A percentile compares a stretch with the other conserved stretches of the same genome.
phyloP scores from a whole-genome alignment of 2,888 invertebrate genomes.

The Hecatera dysodea region DNA sequence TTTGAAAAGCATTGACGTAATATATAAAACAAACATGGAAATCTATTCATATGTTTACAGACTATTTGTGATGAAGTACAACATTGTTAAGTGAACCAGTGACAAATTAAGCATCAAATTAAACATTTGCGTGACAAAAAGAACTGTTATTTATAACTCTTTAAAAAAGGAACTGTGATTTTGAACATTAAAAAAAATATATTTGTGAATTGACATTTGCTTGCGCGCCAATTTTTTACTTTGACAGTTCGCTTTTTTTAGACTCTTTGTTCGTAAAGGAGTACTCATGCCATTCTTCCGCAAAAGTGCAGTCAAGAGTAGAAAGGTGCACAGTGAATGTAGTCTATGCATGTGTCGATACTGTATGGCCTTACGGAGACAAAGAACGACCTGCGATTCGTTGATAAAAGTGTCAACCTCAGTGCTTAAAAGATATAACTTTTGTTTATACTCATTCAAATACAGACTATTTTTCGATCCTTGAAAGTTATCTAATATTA shows the following conservation, averaged over 20 bases:
- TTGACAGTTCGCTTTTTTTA: conserved; percentile 52
- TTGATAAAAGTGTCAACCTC: conserved; percentile 83
- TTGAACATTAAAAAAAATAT: conserved; percentile 21
- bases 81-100: conserved; percentile 70
- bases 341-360: conserved; percentile 82
- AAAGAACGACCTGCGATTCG: conserved; percentile 82
- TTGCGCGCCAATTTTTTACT: conserved; percentile 48
- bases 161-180: conserved; percentile 28
- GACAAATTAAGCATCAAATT: conserved; percentile 22
- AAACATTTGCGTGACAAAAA: conserved; percentile 15
- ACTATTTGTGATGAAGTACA: conserved; percentile 83
- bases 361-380: conserved; percentile 82
- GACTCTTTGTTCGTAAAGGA: conserved; percentile 75
- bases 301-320: conserved; percentile 78
- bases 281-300: conserved; percentile 87
- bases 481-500: conserved; percentile 65
- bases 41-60: conserved; percentile 87
- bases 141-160: conserved; percentile 24
- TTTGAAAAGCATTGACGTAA: conserved; percentile 44
- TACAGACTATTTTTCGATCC: conserved; percentile 81
- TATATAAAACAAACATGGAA: conserved; percentile 79
- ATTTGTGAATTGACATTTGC: conserved; percentile 33
- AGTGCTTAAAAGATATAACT: conserved; percentile 86
- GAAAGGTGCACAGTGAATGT: conserved; percentile 85
- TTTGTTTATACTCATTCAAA: conserved; percentile 87